These are phyloP conservation scores for Paramormyrops kingsleyae DNA, from an alignment of 2,113 vertebrate species.

Conservation along the genomic window DNA sequence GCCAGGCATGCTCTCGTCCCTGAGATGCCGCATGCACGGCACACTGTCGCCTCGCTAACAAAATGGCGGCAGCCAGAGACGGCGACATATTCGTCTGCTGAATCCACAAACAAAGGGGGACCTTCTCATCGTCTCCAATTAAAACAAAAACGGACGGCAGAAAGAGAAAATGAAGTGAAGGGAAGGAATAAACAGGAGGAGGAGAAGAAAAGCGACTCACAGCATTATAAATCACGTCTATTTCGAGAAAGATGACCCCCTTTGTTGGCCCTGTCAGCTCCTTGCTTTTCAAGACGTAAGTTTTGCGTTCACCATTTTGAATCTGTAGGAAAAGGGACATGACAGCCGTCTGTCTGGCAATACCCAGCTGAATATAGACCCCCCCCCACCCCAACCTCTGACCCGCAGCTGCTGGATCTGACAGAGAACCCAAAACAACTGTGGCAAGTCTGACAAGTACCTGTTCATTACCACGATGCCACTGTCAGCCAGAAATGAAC, in stretches of 20 bases:
- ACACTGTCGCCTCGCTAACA: constrained; percentile 31
- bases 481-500: constrained; percentile 98
- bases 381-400: constrained; percentile 75
- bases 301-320: constrained; percentile 99
- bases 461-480: constrained; percentile 98
- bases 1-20: background rate
- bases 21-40: background rate
- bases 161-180: constrained; percentile 17
- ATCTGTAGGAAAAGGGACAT: constrained; percentile 98
- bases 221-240: constrained; percentile 99
- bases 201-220: constrained; percentile 94
- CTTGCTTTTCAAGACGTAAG: constrained; percentile 99
- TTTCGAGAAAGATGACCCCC: constrained; percentile 99
- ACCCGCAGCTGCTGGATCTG: constrained; percentile 98
- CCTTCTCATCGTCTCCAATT: constrained; percentile 55
- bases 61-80: constrained; percentile 63
- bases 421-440: constrained; percentile 99
- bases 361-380: constrained; percentile 88
- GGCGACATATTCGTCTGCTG: constrained; percentile 33
- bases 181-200: constrained; percentile 38
- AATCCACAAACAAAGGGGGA: constrained; percentile 59
- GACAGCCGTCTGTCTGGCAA: constrained; percentile 99
- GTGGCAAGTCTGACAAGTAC: constrained; percentile 99
- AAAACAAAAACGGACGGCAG: constrained; percentile 30
- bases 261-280: constrained; percentile 99